phyloP scores from a whole-genome alignment of 2,888 invertebrate species.

The Eilema griseolum region DNA sequence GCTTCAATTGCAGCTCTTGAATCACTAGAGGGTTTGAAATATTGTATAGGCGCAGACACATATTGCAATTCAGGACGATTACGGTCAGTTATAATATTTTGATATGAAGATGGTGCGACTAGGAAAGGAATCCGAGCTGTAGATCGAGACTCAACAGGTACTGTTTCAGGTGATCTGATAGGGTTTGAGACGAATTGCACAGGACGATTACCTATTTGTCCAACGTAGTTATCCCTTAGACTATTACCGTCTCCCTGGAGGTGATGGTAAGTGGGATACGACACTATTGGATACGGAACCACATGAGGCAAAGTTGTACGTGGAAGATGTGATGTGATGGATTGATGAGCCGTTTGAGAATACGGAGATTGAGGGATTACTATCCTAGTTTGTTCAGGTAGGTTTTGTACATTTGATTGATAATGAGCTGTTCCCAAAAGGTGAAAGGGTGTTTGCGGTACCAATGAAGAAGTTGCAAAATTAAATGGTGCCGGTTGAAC shows the following conservation, averaged over 20 bases:
- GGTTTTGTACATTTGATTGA: neutral
- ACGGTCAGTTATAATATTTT: neutral
- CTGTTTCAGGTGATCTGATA: neutral
- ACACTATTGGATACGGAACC: neutral
- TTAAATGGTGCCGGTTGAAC: neutral
- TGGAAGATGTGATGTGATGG: slow-evolving; percentile 26
- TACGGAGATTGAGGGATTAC: neutral
- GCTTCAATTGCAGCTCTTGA: neutral
- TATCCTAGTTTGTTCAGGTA: neutral
- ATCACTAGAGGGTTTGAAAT: neutral
- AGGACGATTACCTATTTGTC: neutral
- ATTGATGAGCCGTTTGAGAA: slow-evolving; percentile 20
- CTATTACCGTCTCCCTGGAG: neutral
- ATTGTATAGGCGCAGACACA: neutral
- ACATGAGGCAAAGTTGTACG: slow-evolving; percentile 26
- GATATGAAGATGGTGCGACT: neutral
- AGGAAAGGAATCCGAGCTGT: neutral
- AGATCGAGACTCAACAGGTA: neutral
- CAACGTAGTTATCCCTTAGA: neutral
- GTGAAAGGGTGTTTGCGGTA: neutral
- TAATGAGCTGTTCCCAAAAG: neutral
- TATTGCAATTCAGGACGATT: slow-evolving; percentile 19
- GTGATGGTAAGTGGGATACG: neutral
- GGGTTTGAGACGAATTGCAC: neutral
- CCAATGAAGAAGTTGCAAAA: slow-evolving; percentile 20